Conservation (phyloP, 2,797 vertebrate genomes). For the Atherinosoma microstoma region DNA sequence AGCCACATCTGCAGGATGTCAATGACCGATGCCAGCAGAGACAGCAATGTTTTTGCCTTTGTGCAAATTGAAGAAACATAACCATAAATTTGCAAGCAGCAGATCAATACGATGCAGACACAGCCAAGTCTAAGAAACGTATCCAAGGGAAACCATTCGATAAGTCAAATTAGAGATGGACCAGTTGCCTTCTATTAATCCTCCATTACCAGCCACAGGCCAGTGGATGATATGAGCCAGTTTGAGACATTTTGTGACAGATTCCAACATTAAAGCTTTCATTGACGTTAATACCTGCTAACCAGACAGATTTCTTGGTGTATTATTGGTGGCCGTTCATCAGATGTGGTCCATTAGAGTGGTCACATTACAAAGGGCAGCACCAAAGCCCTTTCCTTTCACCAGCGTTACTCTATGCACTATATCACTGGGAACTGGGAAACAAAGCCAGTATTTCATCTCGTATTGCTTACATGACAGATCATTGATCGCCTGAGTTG, state of each 20-base stretch:
- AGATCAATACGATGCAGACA: slow-evolving; percentile 69
- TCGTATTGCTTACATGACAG: slow-evolving; percentile 72
- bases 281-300: slow-evolving; percentile 56
- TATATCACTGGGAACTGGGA: slow-evolving; percentile 48
- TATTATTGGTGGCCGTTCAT: slow-evolving; percentile 65
- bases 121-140: slow-evolving; percentile 67
- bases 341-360: slow-evolving; percentile 70
- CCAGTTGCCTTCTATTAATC: slow-evolving; percentile 66
- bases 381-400: slow-evolving; percentile 41
- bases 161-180: slow-evolving; percentile 69
- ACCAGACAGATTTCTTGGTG: slow-evolving; percentile 61
- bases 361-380: slow-evolving; percentile 68
- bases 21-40: slow-evolving; percentile 63
- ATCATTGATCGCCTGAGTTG: slow-evolving; percentile 67
- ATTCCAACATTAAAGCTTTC: slow-evolving; percentile 60
- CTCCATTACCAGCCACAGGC: slow-evolving; percentile 62
- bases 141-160: slow-evolving; percentile 76
- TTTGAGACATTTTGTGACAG: slow-evolving; percentile 59
- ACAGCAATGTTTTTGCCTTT: slow-evolving; percentile 74
- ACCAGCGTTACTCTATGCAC: slow-evolving; percentile 48
- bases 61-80: slow-evolving; percentile 80
- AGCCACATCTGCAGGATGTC: slow-evolving; percentile 62
- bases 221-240: slow-evolving; percentile 32
- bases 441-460: slow-evolving; percentile 66
- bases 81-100: slow-evolving; percentile 76